Percentiles rank a stretch among this genome's conserved stretches.
These are phyloP conservation scores for Plusia festucae DNA, from an alignment of 2,888 invertebrate species.

Conservation along the genomic window DNA sequence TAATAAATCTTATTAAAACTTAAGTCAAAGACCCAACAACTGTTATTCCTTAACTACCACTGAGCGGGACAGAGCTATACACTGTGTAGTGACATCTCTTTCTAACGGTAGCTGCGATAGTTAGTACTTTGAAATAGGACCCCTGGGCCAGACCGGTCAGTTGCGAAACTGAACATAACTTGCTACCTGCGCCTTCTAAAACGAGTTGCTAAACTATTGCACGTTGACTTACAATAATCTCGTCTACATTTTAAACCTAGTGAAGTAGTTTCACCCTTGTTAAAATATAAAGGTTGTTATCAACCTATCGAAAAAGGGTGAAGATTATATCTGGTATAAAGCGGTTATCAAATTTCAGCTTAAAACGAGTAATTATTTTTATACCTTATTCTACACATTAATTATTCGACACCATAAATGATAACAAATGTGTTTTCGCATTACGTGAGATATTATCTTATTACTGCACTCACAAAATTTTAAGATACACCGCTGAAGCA, in stretches of 20 bases:
- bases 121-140: constrained; percentile 43
- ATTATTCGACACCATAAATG: too few relatives aligned
- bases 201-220: constrained; percentile 46
- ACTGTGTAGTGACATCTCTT: constrained; percentile 18
- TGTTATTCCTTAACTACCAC: constrained; percentile 39
- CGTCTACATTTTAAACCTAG: constrained; percentile 15
- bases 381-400: too few relatives aligned
- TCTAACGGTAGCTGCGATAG: constrained; percentile 26
- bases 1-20: constrained; percentile 32
- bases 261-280: too few relatives aligned
- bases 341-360: too few relatives aligned
- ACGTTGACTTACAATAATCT: constrained; percentile 43
- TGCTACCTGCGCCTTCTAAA: constrained; percentile 47
- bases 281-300: too few relatives aligned
- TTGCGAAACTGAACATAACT: constrained; percentile 49
- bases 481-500: too few relatives aligned
- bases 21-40: constrained; percentile 45
- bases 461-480: too few relatives aligned
- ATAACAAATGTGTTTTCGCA: too few relatives aligned
- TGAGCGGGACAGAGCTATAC: constrained; percentile 26
- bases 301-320: too few relatives aligned
- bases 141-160: constrained; percentile 46
- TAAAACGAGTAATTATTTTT: too few relatives aligned
- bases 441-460: too few relatives aligned
- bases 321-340: too few relatives aligned